Base-by-base conservation (phyloP, 1,140 invertebrate species). In the Choristoneura fumiferana region DNA sequence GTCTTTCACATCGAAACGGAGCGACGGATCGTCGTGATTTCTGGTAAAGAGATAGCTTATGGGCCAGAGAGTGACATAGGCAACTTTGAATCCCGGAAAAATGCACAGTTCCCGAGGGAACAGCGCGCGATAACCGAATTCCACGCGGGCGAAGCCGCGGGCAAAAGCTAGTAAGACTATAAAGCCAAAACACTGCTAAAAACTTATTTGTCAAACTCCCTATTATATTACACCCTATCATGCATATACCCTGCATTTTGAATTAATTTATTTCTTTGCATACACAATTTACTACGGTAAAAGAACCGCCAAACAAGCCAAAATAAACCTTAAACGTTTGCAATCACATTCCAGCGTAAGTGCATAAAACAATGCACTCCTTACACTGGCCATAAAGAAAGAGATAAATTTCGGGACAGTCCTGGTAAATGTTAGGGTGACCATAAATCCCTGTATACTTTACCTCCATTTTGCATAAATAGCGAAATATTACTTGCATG, bases 401-500 rank as follows among this genome's bases (percentile, higher is more conserved):
- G 1, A 29, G 43, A 49, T 49, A 49, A 49, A 49, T 49, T 49
- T 29, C 18, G 18, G 43, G 43, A 49, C 43, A 45, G 43, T 45
- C 43, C 43, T 45, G 43, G 17, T n/a, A 45, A n/a, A 45, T 45
- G 43, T 18, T 45, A 9, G 43, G 43, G 43, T 45, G 43, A 45
- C 43, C 18, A 49, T 49, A 49, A 49, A 49, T 49, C 22, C 43
- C 18, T 12, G 43, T 5, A 49, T 49, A 29, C 43, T 49, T 49
- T 29, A 29, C 22, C 43, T 49, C 6, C 18, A 12, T 49, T 49
- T 49, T 49, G 43, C 43, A 49, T 49, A 49, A 49, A 49, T 49
- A 49, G 43, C 17, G n/a, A 49, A 49, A 49, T 49, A 49, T 49
- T 13, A 49, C 43, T 49, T 49, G 43, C 43, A 49, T 49, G 43